Evolutionary conservation across 30 jellyfish, hydroid and myxozoan species (phyloP).

Genomic region (Phacellophora camtschatica): DNA sequence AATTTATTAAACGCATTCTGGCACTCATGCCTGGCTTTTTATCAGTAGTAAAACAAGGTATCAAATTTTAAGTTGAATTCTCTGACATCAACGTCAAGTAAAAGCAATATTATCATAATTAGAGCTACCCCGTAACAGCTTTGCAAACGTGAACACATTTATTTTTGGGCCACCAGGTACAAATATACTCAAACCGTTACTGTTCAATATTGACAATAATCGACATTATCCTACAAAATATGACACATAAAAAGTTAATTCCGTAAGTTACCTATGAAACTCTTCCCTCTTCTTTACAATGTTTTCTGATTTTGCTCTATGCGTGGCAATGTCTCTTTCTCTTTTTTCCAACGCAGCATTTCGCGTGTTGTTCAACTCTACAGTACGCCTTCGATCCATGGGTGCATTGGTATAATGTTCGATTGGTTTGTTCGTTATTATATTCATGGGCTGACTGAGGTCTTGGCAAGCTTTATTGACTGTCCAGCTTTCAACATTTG

Average conservation of each 20-base stretch:
- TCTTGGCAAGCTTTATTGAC: background rate
- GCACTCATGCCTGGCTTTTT: too few species aligned
- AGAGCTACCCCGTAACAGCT: too few species aligned
- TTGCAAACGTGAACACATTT: too few species aligned
- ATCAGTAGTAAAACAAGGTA: too few species aligned
- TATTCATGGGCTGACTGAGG: background rate
- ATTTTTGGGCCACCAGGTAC: too few species aligned
- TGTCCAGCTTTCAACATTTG: constrained; percentile 42
- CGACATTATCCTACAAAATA: too few species aligned
- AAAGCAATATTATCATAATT: too few species aligned
- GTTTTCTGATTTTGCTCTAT: constrained; percentile 11
- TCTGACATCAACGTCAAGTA: too few species aligned
- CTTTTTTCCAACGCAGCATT: constrained; percentile 50
- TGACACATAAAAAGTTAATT: background rate
- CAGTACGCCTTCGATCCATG: background rate
- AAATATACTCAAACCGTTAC: too few species aligned
- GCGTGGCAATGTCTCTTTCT: constrained; percentile 9
- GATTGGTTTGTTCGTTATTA: constrained; percentile 40
- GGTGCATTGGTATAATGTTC: constrained; percentile 18
- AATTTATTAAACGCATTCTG: too few species aligned
- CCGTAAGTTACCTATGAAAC: constrained; percentile 30
- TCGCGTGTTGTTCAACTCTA: constrained; percentile 5
- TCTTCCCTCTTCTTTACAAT: constrained; percentile 2
- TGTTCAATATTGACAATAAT: too few species aligned
- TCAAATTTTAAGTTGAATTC: too few species aligned